Evolutionary conservation across 2,113 vertebrate species (phyloP).

Genomic region (Morone chrysops): DNA sequence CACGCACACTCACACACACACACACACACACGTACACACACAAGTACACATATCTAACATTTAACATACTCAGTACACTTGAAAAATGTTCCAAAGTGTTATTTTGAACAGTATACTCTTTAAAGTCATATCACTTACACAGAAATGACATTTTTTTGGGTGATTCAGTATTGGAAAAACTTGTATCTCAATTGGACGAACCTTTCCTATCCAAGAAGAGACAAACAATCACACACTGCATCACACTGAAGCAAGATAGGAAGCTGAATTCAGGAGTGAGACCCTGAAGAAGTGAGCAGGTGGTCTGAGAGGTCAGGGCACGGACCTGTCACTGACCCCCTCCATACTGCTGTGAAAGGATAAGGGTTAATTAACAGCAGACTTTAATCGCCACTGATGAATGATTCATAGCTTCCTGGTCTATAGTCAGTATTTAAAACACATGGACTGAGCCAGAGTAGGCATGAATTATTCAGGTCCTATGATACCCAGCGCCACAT

Average conservation of each 20-base stretch:
- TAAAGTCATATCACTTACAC: constrained; percentile 9
- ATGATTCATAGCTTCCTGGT: constrained; percentile 80
- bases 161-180: constrained; percentile 31
- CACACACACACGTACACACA: no score
- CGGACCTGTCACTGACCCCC: constrained; percentile 66
- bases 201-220: constrained; percentile 14
- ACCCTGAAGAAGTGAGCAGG: constrained; percentile 57
- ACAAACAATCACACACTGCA: not conserved
- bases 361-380: constrained; percentile 83
- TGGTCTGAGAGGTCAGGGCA: constrained; percentile 68
- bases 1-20: constrained; percentile 48
- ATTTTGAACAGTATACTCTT: constrained; percentile 32
- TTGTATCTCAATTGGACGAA: constrained; percentile 23
- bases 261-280: constrained; percentile 35
- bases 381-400: constrained; percentile 78
- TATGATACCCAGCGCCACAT: constrained; percentile 40
- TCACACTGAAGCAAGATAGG: not conserved
- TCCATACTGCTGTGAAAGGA: constrained; percentile 64
- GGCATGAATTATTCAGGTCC: constrained; percentile 77
- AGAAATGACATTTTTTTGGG: not conserved
- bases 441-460: constrained; percentile 61
- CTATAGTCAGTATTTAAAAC: constrained; percentile 80
- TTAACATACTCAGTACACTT: constrained; percentile 64
- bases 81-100: constrained; percentile 38
- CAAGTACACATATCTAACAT: constrained; percentile 19